Evolutionary conservation across 2,797 vertebrate genomes (phyloP).

Genomic region (Bradypus variegatus): DNA sequence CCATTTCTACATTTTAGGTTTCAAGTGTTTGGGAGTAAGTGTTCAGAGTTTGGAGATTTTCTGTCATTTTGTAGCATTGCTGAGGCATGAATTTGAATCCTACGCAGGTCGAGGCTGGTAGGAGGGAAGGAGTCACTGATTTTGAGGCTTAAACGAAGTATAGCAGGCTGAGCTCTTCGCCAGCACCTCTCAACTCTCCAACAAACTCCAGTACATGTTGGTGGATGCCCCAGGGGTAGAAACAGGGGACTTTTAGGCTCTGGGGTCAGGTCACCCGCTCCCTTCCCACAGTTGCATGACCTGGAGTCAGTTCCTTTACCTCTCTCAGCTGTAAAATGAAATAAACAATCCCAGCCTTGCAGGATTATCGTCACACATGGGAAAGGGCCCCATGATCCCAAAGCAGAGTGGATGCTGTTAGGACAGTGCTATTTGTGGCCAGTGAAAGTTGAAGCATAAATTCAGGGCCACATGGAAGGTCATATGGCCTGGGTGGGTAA

Average conservation of each 20-base stretch:
- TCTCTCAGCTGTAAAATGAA: slow-evolving; percentile 25
- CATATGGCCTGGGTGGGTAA: neutral
- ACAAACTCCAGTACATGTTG: neutral
- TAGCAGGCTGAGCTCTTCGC: neutral
- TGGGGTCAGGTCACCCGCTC: neutral
- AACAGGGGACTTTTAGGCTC: neutral
- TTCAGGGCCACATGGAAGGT: neutral
- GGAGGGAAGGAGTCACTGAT: neutral
- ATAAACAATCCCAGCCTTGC: neutral
- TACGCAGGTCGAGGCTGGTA: neutral
- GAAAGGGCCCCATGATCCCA: neutral
- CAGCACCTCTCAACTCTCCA: neutral
- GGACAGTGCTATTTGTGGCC: neutral
- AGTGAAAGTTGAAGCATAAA: neutral
- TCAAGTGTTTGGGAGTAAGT: neutral
- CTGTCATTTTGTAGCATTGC: neutral
- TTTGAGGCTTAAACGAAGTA: neutral
- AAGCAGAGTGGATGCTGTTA: neutral
- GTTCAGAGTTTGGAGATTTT: neutral
- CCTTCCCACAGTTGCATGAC: neutral
- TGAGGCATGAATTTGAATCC: slow-evolving; percentile 28
- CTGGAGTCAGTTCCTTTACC: neutral
- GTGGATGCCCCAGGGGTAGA: neutral
- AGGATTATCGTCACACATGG: neutral
- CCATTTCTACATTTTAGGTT: neutral